Base-by-base conservation (phyloP, 2,797 vertebrate genomes). In the Moxostoma hubbsi region DNA sequence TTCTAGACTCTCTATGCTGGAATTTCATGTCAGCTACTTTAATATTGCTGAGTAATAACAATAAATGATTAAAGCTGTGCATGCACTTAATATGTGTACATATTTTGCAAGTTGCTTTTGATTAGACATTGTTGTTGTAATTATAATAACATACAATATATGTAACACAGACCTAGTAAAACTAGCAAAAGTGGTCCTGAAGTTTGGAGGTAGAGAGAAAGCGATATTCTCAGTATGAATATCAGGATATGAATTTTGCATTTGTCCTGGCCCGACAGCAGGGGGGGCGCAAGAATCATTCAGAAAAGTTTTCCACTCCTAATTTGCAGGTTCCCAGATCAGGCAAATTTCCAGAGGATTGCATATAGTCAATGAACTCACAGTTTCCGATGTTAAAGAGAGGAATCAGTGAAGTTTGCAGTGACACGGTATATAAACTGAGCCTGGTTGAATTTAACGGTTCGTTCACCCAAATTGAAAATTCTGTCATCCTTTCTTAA, bases 351-450 rank as follows among this genome's bases (percentile, higher is more conserved):
- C 68, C 77, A 79, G 51, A 66, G 18, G 15, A 49, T 65, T 43
- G 61, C 69, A 79, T 66, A 66, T 57, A 65, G 68, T 65, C 45
- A 47, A 57, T 73, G 53, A 65, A 50, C 51, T 72, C 69, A 72
- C 45, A 66, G 45, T 73, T 79, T 79, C 77, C 77, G 9, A 65
- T n/a, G 18, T 66, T 43, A 65, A 79, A 65, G 61, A 43, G 61
- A 72, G 7, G 51, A 65, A 57, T 57, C 43, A 9, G 59, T 15
- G 24, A 24, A 24, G 24, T 24, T 24, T 36, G 13, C 9, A 45
- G 4, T 68, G 46, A 24, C n/a, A 13, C 7, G 67, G 45, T 16
- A 24, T 24, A 59, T 51, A 46, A 12, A 62, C 10, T 0, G 5
- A 69, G 47, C 61, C 66, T 69, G 9, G 5, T 62, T 77, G 18